These are phyloP conservation scores for Tragopan temminckii DNA, from an alignment of 2,797 vertebrate species.

Conservation along the genomic window DNA sequence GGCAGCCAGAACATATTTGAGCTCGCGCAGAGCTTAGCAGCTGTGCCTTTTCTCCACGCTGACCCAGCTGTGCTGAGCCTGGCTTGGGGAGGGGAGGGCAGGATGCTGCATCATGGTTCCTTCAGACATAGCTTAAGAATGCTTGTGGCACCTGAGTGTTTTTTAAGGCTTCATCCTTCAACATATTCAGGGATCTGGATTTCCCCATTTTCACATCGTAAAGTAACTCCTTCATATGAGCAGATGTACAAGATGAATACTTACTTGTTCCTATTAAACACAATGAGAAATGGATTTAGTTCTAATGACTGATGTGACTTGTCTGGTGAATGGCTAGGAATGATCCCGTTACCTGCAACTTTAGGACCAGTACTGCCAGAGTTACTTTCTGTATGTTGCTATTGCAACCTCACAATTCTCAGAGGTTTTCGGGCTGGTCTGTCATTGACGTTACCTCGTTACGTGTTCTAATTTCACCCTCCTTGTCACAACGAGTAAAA, in stretches of 20 bases:
- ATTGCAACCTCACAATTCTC: neutral
- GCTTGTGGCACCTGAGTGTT: neutral
- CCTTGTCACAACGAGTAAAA: neutral
- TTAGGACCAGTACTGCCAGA: neutral
- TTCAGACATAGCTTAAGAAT: neutral
- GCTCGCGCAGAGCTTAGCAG: neutral
- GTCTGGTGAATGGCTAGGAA: neutral
- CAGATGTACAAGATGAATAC: constrained; percentile 37
- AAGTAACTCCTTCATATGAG: neutral
- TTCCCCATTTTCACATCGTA: neutral
- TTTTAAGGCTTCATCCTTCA: neutral
- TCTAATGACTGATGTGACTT: neutral
- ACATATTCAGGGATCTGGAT: neutral
- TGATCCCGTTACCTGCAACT: fast-evolving
- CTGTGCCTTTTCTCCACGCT: neutral
- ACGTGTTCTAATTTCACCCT: neutral
- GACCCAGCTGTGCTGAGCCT: neutral
- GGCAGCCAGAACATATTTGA: neutral
- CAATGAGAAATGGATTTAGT: constrained; percentile 18
- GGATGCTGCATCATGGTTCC: neutral
- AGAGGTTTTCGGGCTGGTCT: neutral
- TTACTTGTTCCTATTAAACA: constrained; percentile 53
- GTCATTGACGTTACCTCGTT: neutral
- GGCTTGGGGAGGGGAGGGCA: neutral
- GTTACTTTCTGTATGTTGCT: neutral